These are phyloP conservation scores for Brachyrhaphis roseni DNA, from an alignment of 2,797 vertebrate genomes.

Conservation along the genomic window DNA sequence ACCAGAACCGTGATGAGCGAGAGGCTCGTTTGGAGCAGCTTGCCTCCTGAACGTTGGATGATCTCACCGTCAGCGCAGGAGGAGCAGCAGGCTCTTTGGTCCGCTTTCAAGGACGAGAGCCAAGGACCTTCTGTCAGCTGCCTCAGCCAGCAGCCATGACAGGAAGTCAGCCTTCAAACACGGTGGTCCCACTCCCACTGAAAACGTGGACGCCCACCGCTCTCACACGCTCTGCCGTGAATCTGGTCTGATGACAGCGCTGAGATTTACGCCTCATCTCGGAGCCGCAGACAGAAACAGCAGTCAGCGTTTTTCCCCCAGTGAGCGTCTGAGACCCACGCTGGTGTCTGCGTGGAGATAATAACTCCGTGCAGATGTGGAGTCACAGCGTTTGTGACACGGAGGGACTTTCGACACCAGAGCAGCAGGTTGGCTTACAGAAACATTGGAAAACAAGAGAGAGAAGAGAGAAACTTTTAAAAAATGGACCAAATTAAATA, in stretches of 20 bases:
- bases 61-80: conserved; percentile 57
- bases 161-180: conserved; percentile 82
- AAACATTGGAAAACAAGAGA: not conserved
- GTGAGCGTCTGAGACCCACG: conserved; percentile 42
- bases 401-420: conserved; percentile 52
- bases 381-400: conserved; percentile 47
- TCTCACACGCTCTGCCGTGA: conserved; percentile 48
- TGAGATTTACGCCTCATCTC: conserved; percentile 49
- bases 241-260: conserved; percentile 47
- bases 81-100: conserved; percentile 65
- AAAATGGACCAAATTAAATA: no score
- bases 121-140: conserved; percentile 75
- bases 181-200: conserved; percentile 85
- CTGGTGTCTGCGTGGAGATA: conserved; percentile 57
- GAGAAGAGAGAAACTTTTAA: no score
- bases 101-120: conserved; percentile 64
- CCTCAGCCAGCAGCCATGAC: conserved; percentile 77
- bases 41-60: conserved; percentile 34
- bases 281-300: conserved; percentile 41
- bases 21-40: conserved; percentile 19
- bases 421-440: conserved; percentile 28
- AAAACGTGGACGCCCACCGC: conserved; percentile 57
- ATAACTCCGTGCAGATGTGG: conserved; percentile 78
- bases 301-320: conserved; percentile 63
- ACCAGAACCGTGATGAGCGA: conserved; percentile 10